These are phyloP conservation scores for Vidua chalybeata DNA, from an alignment of 2,113 vertebrate genomes.

Conservation along the genomic window DNA sequence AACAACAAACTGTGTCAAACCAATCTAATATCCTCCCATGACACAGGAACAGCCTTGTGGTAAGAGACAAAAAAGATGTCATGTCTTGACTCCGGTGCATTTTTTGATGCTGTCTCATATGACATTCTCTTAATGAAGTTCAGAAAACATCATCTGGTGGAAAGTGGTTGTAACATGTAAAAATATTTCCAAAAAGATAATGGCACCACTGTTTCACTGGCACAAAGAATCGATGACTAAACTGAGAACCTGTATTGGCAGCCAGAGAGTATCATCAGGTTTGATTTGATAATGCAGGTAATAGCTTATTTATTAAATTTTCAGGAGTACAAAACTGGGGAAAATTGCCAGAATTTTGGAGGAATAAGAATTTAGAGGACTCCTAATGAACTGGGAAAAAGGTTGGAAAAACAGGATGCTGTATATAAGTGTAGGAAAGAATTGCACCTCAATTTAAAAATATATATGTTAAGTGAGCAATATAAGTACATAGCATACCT, in stretches of 20 bases:
- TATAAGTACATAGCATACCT: not conserved
- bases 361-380: not conserved
- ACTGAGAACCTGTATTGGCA: not conserved
- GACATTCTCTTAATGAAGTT: not conserved
- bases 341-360: not conserved
- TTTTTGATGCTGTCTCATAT: not conserved
- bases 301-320: not conserved
- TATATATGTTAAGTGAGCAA: not conserved
- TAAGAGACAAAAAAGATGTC: not conserved
- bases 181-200: not conserved
- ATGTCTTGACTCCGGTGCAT: not conserved
- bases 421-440: not conserved
- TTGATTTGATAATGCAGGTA: not conserved
- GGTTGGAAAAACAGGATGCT: not conserved
- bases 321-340: not conserved
- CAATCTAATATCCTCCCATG: not conserved
- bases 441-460: not conserved
- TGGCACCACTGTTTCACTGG: not conserved
- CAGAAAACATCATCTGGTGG: not conserved
- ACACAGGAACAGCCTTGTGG: constrained; percentile 8
- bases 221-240: not conserved
- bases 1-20: not conserved
- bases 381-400: not conserved
- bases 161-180: not conserved
- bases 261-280: not conserved